Evolutionary conservation across 1,140 invertebrate species (phyloP).

Genomic region (Pseudachorutes palmiensis): DNA sequence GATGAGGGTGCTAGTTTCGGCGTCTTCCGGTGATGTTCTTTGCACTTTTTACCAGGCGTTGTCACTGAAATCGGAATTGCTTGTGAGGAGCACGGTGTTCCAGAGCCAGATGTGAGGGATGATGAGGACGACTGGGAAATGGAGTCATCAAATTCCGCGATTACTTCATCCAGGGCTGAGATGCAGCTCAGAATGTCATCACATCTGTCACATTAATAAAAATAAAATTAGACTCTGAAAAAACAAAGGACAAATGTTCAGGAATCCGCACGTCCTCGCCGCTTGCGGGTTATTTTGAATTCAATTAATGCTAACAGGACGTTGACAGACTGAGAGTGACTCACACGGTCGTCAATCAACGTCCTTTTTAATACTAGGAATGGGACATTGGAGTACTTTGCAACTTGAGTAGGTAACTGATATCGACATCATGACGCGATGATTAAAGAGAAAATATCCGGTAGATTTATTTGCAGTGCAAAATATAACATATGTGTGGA

Average conservation of each 20-base stretch:
- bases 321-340: no score
- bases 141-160: slow-evolving; percentile 36
- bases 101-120: slow-evolving; percentile 10
- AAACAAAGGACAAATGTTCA: background rate
- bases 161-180: slow-evolving; percentile 36
- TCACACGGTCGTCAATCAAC: no score
- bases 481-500: no score
- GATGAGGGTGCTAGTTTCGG: background rate
- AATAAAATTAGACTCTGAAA: background rate
- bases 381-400: no score
- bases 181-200: slow-evolving; percentile 38
- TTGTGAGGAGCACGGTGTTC: background rate
- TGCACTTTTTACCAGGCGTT: background rate
- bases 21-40: background rate
- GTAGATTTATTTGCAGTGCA: no score
- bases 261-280: no score
- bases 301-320: no score
- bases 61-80: background rate
- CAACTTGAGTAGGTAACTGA: no score
- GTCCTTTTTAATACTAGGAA: no score
- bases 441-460: no score
- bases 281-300: no score
- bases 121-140: slow-evolving; percentile 11
- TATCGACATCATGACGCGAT: no score
- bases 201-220: slow-evolving; percentile 27